Evolutionary conservation across 1,140 invertebrate genomes (phyloP), one percentile per base, ranked within the genome.

Genomic region (Solenopsis invicta): DNA sequence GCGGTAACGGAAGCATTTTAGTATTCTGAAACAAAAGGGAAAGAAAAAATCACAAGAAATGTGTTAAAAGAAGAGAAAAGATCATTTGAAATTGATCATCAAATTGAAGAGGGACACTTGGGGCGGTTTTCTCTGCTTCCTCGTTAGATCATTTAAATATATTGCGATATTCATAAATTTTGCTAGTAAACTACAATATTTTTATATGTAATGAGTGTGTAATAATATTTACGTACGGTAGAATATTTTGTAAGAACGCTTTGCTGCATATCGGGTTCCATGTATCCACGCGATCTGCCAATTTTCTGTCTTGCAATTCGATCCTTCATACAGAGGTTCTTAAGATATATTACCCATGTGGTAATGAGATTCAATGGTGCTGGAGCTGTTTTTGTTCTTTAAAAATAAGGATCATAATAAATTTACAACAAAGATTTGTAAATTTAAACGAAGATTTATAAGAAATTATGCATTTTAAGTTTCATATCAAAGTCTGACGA

Each of bases 321-420:
- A 66, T 90, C 86, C 18, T 71, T 86, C 77, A 92, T 92, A 64
- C 85, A 94, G 1, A 66, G 95, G 87, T 97, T 97, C 66, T 97
- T 96, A 80, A 98, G 95, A 96, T 97, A 98, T 95, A 97, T 97
- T 64, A 98, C 96, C 98, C 98, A 98, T 41, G 99, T 98, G 2
- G 98, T 99, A 87, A 99, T 97, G 69, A 99, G 96, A 95, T 99
- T 99, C 48, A 99, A 96, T 0, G 99, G 99, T 13, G 99, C 98
- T 0, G 99, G 99, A 4, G 99, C 99, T 10, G 99, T 98, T 62
- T 97, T 98, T 12, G 99, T 99, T 94, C 99, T 89, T 87, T 6
- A 21, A 89, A 64, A 71, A 41, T 71, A 72, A 71, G 9, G 4
- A 21, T 37, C 13, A 48, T 1, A 71, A 56, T 45, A 71, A 71